A percentile compares a stretch with the other conserved stretches of the same genome.
These are phyloP conservation scores for Penaeus chinensis DNA, from an alignment of 1,140 invertebrate species.

Conservation along the genomic window DNA sequence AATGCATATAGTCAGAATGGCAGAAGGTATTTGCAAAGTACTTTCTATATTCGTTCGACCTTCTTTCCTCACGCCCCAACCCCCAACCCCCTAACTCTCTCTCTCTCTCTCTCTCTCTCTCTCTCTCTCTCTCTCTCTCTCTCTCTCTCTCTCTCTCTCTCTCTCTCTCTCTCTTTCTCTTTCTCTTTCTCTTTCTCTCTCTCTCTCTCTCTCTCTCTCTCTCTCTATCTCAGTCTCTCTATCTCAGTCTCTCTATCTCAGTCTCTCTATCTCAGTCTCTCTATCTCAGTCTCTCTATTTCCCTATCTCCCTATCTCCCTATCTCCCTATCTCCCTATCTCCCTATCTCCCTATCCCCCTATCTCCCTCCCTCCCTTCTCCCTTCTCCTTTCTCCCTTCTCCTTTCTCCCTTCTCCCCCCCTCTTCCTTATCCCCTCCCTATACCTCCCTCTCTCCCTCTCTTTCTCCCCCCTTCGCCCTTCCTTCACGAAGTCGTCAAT, in stretches of 20 bases:
- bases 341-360: background rate
- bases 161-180: conserved; percentile 3
- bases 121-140: conserved; percentile 19
- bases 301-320: background rate
- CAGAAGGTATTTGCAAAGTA: background rate
- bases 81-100: background rate
- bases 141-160: conserved; percentile 1
- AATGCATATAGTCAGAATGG: background rate
- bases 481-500: background rate
- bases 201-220: conserved; percentile 21
- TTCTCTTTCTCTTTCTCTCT: conserved; percentile 13
- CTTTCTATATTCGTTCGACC: background rate
- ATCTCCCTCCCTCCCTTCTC: background rate
- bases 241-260: background rate
- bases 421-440: too few species aligned
- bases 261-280: background rate
- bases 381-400: background rate
- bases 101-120: conserved; percentile 4
- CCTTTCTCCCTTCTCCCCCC: too few species aligned
- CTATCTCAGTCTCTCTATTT: background rate
- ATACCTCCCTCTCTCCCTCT: conserved; percentile 20
- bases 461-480: background rate
- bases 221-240: conserved; percentile 2
- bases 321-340: background rate
- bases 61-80: background rate